phyloP scores from a whole-genome alignment of 37 sponge, comb jelly and placozoan species.

The Oopsacas minuta region DNA sequence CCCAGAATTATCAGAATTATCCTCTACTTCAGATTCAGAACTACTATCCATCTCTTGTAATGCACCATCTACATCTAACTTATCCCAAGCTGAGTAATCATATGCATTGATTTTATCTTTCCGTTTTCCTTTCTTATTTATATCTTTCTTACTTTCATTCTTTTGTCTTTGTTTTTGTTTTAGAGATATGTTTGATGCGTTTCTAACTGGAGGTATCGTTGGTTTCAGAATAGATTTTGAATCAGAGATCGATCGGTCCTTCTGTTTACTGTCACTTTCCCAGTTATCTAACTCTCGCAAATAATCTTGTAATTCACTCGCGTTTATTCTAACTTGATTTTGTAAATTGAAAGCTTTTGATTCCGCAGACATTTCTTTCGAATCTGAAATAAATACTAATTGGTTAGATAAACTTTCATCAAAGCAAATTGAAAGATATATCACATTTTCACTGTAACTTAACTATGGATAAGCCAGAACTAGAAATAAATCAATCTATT shows the following conservation, averaged over 20 bases:
- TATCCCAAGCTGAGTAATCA: slow-evolving; percentile 92
- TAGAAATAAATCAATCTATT: background rate
- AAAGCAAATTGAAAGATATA: no score
- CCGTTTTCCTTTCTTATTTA: slow-evolving; percentile 14
- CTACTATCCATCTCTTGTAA: background rate
- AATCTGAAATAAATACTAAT: no score
- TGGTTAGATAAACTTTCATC: no score
- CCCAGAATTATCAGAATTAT: background rate
- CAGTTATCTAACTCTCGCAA: slow-evolving; percentile 64
- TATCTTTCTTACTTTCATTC: background rate
- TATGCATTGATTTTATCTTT: slow-evolving; percentile 51
- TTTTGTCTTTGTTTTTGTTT: slow-evolving; percentile 22
- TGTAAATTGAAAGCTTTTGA: slow-evolving; percentile 28
- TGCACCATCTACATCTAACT: slow-evolving; percentile 85
- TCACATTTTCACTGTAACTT: no score
- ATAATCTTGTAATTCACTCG: slow-evolving; percentile 63
- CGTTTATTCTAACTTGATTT: slow-evolving; percentile 45
- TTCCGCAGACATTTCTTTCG: background rate
- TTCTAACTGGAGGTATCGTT: background rate
- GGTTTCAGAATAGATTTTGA: slow-evolving; percentile 57
- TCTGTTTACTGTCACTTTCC: slow-evolving; percentile 77
- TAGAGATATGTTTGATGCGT: background rate
- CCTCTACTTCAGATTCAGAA: background rate
- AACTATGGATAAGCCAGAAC: no score
- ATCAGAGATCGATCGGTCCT: slow-evolving; percentile 46